A percentile compares a stretch with the other conserved stretches of the same genome.
These are phyloP conservation scores for Cuniculus paca DNA, from an alignment of 2,797 vertebrate genomes.

Conservation along the genomic window DNA sequence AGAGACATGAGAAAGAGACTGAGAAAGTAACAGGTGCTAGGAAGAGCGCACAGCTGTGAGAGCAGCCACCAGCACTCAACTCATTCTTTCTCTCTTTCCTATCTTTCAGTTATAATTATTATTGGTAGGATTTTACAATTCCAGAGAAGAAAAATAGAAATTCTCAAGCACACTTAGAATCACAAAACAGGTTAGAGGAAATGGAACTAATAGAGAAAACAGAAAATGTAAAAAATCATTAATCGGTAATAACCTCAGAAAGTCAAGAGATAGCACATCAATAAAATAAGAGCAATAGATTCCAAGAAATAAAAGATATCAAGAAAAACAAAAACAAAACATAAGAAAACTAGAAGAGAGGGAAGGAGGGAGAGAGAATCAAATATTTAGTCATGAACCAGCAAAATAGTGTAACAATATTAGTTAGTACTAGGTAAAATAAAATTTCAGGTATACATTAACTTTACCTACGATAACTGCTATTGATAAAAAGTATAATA, in stretches of 20 bases:
- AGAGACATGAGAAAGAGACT: background rate
- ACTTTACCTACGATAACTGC: background rate
- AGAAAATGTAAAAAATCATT: background rate
- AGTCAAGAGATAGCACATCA: background rate
- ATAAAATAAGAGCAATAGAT: constrained; percentile 5
- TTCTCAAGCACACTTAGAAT: background rate
- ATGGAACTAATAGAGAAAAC: background rate
- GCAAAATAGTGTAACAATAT: background rate
- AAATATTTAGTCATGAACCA: background rate
- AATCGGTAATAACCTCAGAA: background rate
- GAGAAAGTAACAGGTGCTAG: background rate
- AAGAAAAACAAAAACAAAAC: background rate
- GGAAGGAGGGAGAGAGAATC: background rate
- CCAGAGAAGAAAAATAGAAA: background rate
- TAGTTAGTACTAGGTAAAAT: background rate
- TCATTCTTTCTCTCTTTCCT: background rate
- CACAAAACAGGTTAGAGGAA: background rate
- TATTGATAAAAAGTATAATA: background rate
- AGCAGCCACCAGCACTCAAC: background rate
- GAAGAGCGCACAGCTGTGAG: background rate
- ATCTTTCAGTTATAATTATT: background rate
- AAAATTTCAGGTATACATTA: background rate
- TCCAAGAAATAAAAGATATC: constrained; percentile 12
- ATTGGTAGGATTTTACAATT: background rate
- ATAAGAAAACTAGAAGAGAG: background rate